These are phyloP conservation scores for Notospermus geniculatus DNA, from an alignment of 1,140 invertebrate species.

Conservation along the genomic window DNA sequence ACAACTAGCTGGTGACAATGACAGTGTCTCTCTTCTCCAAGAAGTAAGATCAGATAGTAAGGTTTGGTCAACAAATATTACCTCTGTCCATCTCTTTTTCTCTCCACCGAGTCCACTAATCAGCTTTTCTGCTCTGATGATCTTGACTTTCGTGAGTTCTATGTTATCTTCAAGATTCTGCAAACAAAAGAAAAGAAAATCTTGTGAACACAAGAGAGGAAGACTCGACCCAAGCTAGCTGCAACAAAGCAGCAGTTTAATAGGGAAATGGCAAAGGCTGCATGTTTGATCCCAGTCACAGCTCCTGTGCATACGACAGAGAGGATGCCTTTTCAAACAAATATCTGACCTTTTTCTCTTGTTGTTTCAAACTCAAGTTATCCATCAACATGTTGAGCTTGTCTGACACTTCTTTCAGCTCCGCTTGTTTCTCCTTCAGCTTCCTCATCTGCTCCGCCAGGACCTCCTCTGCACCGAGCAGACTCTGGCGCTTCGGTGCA, in stretches of 20 bases:
- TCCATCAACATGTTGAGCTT: conserved; percentile 49
- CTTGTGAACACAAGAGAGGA: not conserved
- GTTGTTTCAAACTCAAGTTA: conserved; percentile 48
- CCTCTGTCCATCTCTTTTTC: conserved; percentile 54
- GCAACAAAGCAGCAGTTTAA: not conserved
- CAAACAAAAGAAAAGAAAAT: conserved; percentile 6
- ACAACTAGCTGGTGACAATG: no score
- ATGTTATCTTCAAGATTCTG: conserved; percentile 55
- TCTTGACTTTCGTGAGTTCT: conserved; percentile 53
- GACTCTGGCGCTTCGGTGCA: conserved; percentile 49
- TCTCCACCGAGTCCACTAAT: conserved; percentile 56
- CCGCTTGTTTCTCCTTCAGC: conserved; percentile 47
- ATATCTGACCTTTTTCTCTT: conserved; percentile 40
- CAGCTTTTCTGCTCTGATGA: conserved; percentile 53
- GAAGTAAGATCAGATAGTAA: no score
- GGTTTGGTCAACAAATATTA: conserved; percentile 21
- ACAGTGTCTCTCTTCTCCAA: no score
- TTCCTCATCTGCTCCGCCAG: conserved; percentile 47
- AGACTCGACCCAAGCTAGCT: no score
- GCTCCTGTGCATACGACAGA: no score
- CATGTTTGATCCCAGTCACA: not conserved
- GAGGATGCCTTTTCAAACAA: not conserved
- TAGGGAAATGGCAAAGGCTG: not conserved
- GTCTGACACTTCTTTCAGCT: conserved; percentile 49
- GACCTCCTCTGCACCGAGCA: conserved; percentile 43